Percentiles rank a stretch among this genome's conserved stretches.
Conservation (phyloP, 2,888 invertebrate genomes). For the Chromoteleia sp. region DNA sequence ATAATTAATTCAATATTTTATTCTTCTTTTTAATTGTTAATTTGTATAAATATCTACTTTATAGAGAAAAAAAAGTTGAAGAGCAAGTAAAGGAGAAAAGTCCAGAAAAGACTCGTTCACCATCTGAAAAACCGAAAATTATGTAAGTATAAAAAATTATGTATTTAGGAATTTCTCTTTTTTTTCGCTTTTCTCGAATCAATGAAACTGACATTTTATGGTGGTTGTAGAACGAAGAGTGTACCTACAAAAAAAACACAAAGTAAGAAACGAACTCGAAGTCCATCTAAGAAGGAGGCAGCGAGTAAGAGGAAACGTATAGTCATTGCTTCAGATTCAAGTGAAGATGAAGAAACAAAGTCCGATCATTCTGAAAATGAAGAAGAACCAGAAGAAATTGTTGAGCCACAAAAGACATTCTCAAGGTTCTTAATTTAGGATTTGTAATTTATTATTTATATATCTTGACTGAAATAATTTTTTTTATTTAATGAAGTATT, state of each 20-base stretch:
- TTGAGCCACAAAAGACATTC: conserved; percentile 63
- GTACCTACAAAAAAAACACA: conserved; percentile 23
- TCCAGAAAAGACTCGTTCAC: conserved; percentile 35
- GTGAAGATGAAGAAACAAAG: conserved; percentile 73
- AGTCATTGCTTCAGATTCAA: conserved; percentile 76
- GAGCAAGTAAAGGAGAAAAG: conserved; percentile 39
- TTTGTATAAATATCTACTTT: conserved; percentile 25
- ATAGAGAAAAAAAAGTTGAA: conserved; percentile 12
- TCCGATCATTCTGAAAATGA: conserved; percentile 62
- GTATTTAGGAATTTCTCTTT: background rate
- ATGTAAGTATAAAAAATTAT: conserved; percentile 33
- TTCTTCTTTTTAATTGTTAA: too few species aligned
- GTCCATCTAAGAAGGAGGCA: conserved; percentile 60
- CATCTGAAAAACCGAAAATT: conserved; percentile 50
- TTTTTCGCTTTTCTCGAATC: too few species aligned
- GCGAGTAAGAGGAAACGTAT: conserved; percentile 79
- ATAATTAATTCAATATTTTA: conserved; percentile 3
- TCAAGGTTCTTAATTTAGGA: too few species aligned
- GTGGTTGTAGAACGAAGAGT: conserved; percentile 35
- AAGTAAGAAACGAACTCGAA: conserved; percentile 60
- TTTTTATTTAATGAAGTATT: too few species aligned
- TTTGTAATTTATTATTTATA: too few species aligned
- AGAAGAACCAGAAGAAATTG: conserved; percentile 73
- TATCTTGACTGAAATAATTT: too few species aligned
- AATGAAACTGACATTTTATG: background rate